phyloP scores from a whole-genome alignment of 1,140 invertebrate genomes.

The Temnothorax curvispinosus region DNA sequence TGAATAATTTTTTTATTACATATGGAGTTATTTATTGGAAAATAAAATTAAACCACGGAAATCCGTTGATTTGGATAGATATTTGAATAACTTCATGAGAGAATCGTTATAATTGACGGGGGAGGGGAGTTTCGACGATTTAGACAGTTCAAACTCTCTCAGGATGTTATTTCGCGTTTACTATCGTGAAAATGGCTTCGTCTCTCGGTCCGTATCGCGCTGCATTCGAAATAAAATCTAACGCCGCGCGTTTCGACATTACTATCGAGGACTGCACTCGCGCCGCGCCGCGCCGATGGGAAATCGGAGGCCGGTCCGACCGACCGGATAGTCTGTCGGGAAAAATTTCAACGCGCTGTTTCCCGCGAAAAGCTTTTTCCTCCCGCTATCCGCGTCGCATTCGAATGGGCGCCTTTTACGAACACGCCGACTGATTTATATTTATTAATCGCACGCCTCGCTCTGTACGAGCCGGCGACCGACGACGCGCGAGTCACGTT shows the following conservation, averaged over 20 bases:
- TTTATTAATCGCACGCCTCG: conserved; percentile 36
- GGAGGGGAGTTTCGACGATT: neutral
- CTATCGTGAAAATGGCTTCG: neutral
- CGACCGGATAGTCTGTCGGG: neutral
- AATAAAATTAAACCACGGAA: neutral
- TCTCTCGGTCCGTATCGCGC: conserved; percentile 1
- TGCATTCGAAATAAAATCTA: conserved; percentile 7
- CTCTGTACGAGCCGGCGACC: neutral
- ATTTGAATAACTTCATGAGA: neutral
- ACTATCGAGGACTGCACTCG: conserved; percentile 11
- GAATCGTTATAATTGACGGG: neutral
- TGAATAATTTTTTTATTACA: neutral
- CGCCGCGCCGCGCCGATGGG: neutral
- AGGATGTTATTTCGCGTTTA: neutral
- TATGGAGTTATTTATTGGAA: neutral
- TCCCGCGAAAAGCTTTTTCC: neutral
- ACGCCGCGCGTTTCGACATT: neutral
- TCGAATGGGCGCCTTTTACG: neutral
- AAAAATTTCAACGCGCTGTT: conserved; percentile 19
- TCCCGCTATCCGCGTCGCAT: too few species aligned
- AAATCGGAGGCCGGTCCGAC: conserved; percentile 15
- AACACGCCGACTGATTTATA: conserved; percentile 25
- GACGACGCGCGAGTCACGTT: conserved; percentile 37
- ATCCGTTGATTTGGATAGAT: neutral
- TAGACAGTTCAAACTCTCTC: neutral